Conservation (phyloP, 2,113 vertebrate genomes). For the Gavia stellata region DNA sequence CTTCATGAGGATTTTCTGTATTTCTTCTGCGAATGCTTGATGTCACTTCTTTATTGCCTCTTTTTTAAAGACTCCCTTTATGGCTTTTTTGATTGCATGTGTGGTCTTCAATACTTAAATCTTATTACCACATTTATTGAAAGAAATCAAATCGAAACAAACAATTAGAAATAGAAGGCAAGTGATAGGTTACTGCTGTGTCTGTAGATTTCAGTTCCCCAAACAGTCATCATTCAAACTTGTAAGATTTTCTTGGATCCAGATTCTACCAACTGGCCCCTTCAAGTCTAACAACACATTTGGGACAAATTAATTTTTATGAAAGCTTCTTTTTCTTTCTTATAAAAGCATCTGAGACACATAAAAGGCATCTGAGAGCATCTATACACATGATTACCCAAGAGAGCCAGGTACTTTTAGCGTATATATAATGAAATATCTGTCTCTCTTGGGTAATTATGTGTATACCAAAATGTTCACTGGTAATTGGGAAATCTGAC, state of each 20-base stretch:
- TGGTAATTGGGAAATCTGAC: conserved; percentile 21
- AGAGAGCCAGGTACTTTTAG: neutral
- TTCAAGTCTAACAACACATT: neutral
- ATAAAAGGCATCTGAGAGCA: conserved; percentile 15
- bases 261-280: neutral
- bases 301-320: conserved; percentile 18
- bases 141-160: conserved; percentile 56
- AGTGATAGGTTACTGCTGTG: conserved; percentile 11
- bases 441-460: conserved; percentile 22
- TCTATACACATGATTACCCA: neutral
- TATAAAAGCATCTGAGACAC: neutral
- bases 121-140: conserved; percentile 50
- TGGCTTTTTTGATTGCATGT: conserved; percentile 16
- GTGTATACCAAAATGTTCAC: conserved; percentile 12
- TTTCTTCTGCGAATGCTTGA: neutral
- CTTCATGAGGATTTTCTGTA: neutral
- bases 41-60: conserved; percentile 9
- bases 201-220: neutral
- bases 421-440: conserved; percentile 9
- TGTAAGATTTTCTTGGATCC: neutral
- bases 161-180: conserved; percentile 37
- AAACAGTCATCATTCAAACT: conserved; percentile 5
- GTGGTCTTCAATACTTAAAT: conserved; percentile 34
- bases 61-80: conserved; percentile 33
- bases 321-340: conserved; percentile 11